phyloP scores from a whole-genome alignment of 1,140 invertebrate genomes.

The Trichomalopsis sarcophagae region DNA sequence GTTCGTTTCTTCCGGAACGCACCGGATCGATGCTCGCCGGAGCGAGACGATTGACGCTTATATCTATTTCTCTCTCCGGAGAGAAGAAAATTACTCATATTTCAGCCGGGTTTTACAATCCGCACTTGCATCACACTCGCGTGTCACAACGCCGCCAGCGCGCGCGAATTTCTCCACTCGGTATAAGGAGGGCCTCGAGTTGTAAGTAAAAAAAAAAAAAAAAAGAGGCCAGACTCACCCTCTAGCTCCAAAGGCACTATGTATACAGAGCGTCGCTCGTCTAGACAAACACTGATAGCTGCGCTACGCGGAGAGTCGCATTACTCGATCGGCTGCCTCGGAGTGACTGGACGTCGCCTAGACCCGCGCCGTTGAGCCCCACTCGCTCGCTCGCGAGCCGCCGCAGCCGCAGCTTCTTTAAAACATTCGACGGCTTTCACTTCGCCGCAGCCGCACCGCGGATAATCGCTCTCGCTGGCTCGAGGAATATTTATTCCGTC shows the following conservation, averaged over 20 bases:
- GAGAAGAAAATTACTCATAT: too few species aligned
- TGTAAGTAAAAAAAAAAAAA: background rate
- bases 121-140: background rate
- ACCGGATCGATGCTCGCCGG: too few species aligned
- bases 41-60: too few species aligned
- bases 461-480: background rate
- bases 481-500: background rate
- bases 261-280: too few species aligned
- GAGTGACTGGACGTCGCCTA: conserved; percentile 69
- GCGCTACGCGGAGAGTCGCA: conserved; percentile 61
- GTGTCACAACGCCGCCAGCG: too few species aligned
- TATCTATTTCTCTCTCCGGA: too few species aligned
- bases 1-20: too few species aligned
- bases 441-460: conserved; percentile 60
- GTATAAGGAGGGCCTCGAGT: too few species aligned
- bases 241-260: too few species aligned
- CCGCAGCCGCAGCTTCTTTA: conserved; percentile 67
- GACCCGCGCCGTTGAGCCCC: conserved; percentile 36
- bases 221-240: background rate
- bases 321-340: conserved; percentile 67
- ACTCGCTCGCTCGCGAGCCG: background rate
- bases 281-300: conserved; percentile 28
- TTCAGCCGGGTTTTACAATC: background rate
- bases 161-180: too few species aligned
- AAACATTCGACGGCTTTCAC: conserved; percentile 72